These are phyloP conservation scores for Rhinichthys osculus DNA, from an alignment of 2,797 vertebrate genomes.

Conservation along the genomic window DNA sequence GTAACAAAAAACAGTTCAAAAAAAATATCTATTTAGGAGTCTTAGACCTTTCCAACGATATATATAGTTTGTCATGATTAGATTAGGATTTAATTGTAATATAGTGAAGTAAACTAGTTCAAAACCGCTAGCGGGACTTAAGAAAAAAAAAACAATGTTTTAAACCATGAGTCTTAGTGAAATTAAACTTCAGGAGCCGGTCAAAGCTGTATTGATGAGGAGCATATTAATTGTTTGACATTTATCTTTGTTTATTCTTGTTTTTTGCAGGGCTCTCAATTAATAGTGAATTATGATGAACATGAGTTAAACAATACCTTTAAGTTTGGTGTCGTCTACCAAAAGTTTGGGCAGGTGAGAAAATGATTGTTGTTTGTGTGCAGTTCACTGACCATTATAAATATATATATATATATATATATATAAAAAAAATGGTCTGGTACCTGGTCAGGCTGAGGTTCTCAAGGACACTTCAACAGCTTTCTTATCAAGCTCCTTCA, in stretches of 20 bases:
- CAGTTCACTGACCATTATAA: neutral
- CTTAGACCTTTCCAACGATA: too few species aligned
- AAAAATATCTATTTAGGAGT: too few species aligned
- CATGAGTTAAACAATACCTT: conserved; percentile 95
- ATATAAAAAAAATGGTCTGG: too few species aligned
- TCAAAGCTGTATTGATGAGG: conserved; percentile 9
- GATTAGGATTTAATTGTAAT: too few species aligned
- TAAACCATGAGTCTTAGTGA: neutral
- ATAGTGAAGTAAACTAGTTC: too few species aligned
- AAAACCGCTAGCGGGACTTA: neutral
- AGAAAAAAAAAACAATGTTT: neutral
- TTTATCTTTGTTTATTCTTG: neutral
- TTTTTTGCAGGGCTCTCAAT: conserved; percentile 84
- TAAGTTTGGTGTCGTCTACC: conserved; percentile 94
- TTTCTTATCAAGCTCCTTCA: conserved; percentile 3
- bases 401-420: neutral
- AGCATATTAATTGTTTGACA: neutral
- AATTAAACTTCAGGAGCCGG: neutral
- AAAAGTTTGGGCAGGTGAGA: conserved; percentile 89
- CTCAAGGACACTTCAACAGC: neutral
- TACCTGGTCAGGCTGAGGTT: neutral
- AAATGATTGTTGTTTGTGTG: neutral
- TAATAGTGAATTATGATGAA: conserved; percentile 91
- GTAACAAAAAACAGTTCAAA: too few species aligned
- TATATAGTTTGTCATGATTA: too few species aligned